A percentile compares a stretch with the other conserved stretches of the same genome.
These are phyloP conservation scores for Polyommatus icarus DNA, from an alignment of 2,888 invertebrate genomes.

Conservation along the genomic window DNA sequence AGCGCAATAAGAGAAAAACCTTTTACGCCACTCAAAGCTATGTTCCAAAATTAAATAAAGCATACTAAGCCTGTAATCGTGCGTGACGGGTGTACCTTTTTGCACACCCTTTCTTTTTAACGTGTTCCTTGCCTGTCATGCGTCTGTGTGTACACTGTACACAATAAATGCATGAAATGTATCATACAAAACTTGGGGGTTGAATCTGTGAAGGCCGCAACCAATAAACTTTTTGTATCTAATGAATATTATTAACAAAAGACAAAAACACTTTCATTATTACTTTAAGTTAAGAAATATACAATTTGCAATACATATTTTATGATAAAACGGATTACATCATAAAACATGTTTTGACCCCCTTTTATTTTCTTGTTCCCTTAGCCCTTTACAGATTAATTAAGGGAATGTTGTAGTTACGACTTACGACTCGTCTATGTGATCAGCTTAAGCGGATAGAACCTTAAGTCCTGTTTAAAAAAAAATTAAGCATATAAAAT, in stretches of 20 bases:
- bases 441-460: background rate
- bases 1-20: slow-evolving; percentile 17
- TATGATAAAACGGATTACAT: too few relatives aligned
- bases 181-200: background rate
- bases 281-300: background rate
- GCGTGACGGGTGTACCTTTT: slow-evolving; percentile 10
- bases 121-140: background rate
- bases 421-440: background rate
- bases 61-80: slow-evolving; percentile 20
- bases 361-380: background rate
- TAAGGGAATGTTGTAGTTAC: background rate
- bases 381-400: background rate
- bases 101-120: slow-evolving; percentile 16
- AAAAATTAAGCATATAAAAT: background rate
- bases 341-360: background rate
- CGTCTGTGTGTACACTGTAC: background rate
- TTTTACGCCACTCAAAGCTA: slow-evolving; percentile 26
- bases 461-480: background rate
- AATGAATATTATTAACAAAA: background rate
- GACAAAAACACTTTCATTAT: background rate
- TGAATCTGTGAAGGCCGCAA: background rate
- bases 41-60: slow-evolving; percentile 22
- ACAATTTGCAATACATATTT: too few relatives aligned
- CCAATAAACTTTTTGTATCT: background rate
- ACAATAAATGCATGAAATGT: background rate